Evolutionary conservation across 2,113 vertebrate species (phyloP), one percentile per base, ranked within the genome.

Genomic region (Ammodytes marinus): DNA sequence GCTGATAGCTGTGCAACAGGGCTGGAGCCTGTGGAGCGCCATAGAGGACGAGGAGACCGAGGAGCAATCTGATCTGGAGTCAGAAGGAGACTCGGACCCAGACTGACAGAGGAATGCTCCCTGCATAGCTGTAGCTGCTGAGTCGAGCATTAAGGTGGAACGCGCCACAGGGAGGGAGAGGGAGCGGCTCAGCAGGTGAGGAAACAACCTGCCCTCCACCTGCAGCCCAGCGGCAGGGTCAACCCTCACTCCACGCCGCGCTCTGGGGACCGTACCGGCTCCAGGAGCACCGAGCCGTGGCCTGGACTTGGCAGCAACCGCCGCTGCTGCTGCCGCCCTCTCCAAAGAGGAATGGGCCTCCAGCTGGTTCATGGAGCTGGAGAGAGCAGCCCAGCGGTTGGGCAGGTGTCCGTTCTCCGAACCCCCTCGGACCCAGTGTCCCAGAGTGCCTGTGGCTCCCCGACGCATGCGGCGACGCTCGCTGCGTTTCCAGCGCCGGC

Each of bases 401-500:
- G 91, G 89, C 59, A 95, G 74, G 87, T 94, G 90, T 19, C 95
- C 95, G 10, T 95, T 95, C 86, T 86, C 88, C 37, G 83, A 88
- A 46, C 78, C 85, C 27, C 82, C 46, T 55, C 85, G 82, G 39
- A 39, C 66, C 84, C 43, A 86, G 89, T 88, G 79, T 69, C 86
- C 92, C 86, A 92, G 70, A 53, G 88, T 92, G n/a, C 39, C 84
- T 27, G 93, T 87, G 60, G 91, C 93, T 42, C 92, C 91, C 3
- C 93, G 86, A 0, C 93, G 92, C 12, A 93, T 86, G n/a, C 86
- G 90, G 0, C 91, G 93, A 0, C 94, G 94, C 80, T 90, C 90
- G 3, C 93, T 94, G 43, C 88, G 91, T 70, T 95, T 96, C 87
- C 95, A 92, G 37, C 93, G 93, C 7, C 95, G 90, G 1, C 95